Percentiles rank a stretch among this genome's conserved stretches.
Conservation (phyloP, 2,797 vertebrate species). For the Chaenodraco wilsoni region DNA sequence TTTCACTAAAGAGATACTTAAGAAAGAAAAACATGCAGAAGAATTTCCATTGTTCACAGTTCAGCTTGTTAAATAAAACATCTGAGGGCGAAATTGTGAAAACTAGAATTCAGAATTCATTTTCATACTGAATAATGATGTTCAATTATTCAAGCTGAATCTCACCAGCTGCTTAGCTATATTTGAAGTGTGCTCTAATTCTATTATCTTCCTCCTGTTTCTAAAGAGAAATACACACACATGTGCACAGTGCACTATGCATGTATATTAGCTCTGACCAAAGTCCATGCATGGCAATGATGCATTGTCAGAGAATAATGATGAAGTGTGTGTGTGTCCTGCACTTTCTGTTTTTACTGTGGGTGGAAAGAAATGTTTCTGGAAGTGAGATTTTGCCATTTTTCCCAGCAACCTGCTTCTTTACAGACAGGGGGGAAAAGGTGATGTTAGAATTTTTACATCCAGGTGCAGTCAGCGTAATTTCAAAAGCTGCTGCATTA, state of each 20-base stretch:
- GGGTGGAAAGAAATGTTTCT: constrained; percentile 37
- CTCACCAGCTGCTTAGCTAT: constrained; percentile 23
- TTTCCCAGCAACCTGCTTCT: constrained; percentile 11
- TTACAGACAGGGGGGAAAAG: not conserved
- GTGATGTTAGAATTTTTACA: constrained; percentile 17
- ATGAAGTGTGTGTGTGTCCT: constrained; percentile 54
- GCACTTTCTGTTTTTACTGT: constrained; percentile 40
- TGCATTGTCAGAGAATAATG: constrained; percentile 65
- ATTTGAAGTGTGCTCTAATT: constrained; percentile 42
- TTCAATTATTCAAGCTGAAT: constrained; percentile 50
- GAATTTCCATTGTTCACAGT: constrained; percentile 10
- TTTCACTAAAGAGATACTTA: not conserved
- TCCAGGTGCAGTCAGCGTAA: constrained; percentile 48
- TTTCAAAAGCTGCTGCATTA: constrained; percentile 16
- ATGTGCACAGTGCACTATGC: constrained; percentile 29
- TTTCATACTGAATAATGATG: constrained; percentile 39
- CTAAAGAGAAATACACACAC: constrained; percentile 34
- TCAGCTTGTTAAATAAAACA: constrained; percentile 59
- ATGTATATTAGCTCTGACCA: constrained; percentile 39
- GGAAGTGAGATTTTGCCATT: constrained; percentile 5
- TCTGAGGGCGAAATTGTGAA: constrained; percentile 34
- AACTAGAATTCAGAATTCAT: constrained; percentile 33
- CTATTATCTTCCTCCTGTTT: constrained; percentile 4
- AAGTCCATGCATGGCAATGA: constrained; percentile 68
- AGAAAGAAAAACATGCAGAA: not conserved